A percentile compares a stretch with the other conserved stretches of the same genome.
Conservation (phyloP, 1,140 invertebrate species). For the Leguminivora glycinivorella region DNA sequence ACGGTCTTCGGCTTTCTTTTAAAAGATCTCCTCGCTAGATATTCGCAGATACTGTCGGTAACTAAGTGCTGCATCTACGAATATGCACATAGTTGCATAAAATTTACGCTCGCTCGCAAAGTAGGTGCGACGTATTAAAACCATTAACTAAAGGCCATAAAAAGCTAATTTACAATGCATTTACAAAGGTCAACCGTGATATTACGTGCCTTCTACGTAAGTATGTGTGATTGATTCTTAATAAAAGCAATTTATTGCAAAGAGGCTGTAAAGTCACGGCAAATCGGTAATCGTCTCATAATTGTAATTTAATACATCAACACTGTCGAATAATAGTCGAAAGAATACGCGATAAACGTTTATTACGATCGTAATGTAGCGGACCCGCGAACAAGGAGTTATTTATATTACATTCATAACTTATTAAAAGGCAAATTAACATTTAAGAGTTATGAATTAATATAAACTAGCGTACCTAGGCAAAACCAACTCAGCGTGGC, state of each 20-base stretch:
- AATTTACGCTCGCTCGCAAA: neutral
- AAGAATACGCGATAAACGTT: slow-evolving; percentile 69
- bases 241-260: slow-evolving; percentile 71
- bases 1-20: too few species aligned
- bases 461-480: neutral
- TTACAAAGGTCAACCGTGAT: slow-evolving; percentile 43
- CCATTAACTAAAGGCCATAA: slow-evolving; percentile 13
- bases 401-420: neutral
- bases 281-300: slow-evolving; percentile 72
- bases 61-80: neutral
- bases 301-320: slow-evolving; percentile 71
- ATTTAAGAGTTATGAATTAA: neutral
- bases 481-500: neutral
- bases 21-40: too few species aligned
- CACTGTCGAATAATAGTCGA: slow-evolving; percentile 72
- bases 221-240: slow-evolving; percentile 64
- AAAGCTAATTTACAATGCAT: slow-evolving; percentile 29
- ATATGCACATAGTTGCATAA: slow-evolving; percentile 19
- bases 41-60: too few species aligned
- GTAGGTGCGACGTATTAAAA: neutral
- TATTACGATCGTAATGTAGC: slow-evolving; percentile 42
- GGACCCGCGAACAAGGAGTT: neutral
- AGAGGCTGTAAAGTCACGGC: slow-evolving; percentile 61
- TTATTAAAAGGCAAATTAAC: slow-evolving; percentile 2
- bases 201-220: slow-evolving; percentile 37